phyloP scores from a whole-genome alignment of 53 echinoderm and acorn worm genomes.

The Patiria pectinifera region DNA sequence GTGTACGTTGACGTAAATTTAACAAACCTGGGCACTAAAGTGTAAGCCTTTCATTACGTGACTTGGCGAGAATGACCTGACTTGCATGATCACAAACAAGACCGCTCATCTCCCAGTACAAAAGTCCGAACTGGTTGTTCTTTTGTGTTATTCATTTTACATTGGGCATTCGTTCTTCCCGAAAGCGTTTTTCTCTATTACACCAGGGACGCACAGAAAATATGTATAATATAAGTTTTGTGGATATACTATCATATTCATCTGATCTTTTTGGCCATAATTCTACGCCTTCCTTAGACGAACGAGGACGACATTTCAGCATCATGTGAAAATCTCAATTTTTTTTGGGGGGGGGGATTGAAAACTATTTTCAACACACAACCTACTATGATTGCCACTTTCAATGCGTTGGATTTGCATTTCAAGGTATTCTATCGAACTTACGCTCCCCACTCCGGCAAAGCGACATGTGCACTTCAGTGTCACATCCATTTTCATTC shows the following conservation, averaged over 20 bases:
- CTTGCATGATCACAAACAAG: not conserved
- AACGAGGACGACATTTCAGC: no score
- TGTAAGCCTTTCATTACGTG: not conserved
- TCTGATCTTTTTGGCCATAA: not conserved
- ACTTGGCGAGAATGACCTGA: not conserved
- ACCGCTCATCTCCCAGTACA: not conserved
- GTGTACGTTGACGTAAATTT: constrained; percentile 48
- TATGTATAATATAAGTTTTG: no score
- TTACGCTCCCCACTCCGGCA: no score
- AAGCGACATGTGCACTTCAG: no score
- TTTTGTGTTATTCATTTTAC: not conserved
- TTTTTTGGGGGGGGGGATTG: no score
- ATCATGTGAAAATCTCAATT: no score
- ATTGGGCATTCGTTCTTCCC: not conserved
- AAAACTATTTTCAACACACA: no score
- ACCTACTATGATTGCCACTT: no score
- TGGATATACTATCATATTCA: not conserved
- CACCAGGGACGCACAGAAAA: not conserved
- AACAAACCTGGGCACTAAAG: not conserved
- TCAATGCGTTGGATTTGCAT: no score
- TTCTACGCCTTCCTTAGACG: not conserved
- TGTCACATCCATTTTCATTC: no score
- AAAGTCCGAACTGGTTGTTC: not conserved
- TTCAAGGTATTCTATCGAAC: no score
- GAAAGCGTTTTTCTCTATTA: not conserved